Conservation (phyloP, 2,797 vertebrate species). For the Vespertilio murinus region DNA sequence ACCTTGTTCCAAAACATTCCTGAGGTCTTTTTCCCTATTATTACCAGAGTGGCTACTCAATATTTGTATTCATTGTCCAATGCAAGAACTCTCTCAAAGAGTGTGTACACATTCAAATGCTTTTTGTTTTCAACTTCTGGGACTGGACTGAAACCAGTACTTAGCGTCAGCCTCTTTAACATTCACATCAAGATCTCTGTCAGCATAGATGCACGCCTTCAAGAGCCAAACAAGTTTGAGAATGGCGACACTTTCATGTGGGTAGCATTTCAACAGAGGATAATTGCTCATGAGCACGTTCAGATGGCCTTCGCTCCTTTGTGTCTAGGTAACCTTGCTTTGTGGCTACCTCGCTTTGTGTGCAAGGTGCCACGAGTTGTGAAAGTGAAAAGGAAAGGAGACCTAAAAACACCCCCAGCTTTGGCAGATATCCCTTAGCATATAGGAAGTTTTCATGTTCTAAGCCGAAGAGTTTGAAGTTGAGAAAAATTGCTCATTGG, state of each 20-base stretch:
- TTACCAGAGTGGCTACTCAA: neutral
- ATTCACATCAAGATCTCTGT: neutral
- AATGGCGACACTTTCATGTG: neutral
- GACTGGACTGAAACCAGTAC: neutral
- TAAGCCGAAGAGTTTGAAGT: neutral
- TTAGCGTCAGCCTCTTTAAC: neutral
- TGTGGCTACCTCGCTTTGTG: neutral
- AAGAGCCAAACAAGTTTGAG: conserved; percentile 16
- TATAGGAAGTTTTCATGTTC: neutral
- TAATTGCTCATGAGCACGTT: conserved; percentile 20
- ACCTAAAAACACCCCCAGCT: neutral
- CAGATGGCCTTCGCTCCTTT: neutral
- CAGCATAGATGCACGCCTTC: neutral
- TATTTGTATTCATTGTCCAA: neutral
- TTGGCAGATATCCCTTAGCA: neutral
- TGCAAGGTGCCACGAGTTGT: neutral
- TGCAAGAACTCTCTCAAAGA: neutral
- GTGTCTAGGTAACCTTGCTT: neutral
- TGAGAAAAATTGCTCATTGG: neutral
- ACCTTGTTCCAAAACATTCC: neutral
- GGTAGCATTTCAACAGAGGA: neutral
- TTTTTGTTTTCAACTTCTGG: neutral
- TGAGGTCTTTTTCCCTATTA: neutral
- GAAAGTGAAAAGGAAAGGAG: neutral
- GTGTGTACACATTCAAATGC: neutral